Evolutionary conservation across 2,888 invertebrate species (phyloP), one percentile per base, ranked within the genome.

Genomic region (Sabatieria punctata): DNA sequence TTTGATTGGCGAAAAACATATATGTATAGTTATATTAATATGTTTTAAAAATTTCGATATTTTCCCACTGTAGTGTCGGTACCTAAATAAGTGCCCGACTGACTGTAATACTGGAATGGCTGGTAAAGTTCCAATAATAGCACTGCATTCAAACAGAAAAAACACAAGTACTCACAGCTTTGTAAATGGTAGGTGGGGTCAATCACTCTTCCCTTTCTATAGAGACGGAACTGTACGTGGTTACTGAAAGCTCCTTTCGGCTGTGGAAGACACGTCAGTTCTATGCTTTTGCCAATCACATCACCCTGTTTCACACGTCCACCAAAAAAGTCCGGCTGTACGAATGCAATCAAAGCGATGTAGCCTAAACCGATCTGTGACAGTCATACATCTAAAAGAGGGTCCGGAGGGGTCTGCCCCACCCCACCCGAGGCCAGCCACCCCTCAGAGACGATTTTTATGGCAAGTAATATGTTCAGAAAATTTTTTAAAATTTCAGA

Each of bases 181-280:
- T 57, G 55, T 43, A 63, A 50, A 51, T 62, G 63, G 43, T 54
- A 52, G 2, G 62, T 61, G 23, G 60, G 59, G 47, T 63, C 63
- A 41, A 63, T 52, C 4, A 51, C 51, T 26, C 51, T 47, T 25
- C 62, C 63, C 35, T 56, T 53, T 39, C 55, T 54, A 48, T 51
- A 53, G 19, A 57, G 44, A 38, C 51, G 44, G 42, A 57, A 46
- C 15, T 39, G 23, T 4, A 49, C 24, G 33, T 49, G 46, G 24
- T 46, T 42, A 2, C 19, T 19, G 46, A 42, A 42, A 6, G 4
- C 22, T 15, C 15, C 30, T 11, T 30, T 30, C 15, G 8, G 30
- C 8, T 15, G 8, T 15, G 30, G 30, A 30, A 11, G 8, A 30
- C 30, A 30, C 8, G 42, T 13, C 2, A 30, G n/a, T 42, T 52